Evolutionary conservation across 2,797 vertebrate species (phyloP).

Genomic region (Cheirogaleus major): DNA sequence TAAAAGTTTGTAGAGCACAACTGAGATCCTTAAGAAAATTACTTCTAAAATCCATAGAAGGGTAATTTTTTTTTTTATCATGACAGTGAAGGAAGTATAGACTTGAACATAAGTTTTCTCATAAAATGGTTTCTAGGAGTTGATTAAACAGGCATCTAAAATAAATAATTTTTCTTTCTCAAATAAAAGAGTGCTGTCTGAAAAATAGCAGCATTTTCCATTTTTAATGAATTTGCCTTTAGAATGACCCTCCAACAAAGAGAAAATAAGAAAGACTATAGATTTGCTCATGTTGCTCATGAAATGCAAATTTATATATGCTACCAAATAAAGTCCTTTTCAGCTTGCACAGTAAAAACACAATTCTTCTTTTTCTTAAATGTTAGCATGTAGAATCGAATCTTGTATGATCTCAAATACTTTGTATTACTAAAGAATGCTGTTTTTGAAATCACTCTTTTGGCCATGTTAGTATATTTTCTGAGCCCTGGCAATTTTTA

Average conservation of each 20-base stretch:
- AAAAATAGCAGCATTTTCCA: background rate
- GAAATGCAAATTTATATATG: background rate
- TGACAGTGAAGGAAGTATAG: background rate
- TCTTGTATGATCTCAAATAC: background rate
- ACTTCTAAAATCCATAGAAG: background rate
- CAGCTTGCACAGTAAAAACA: background rate
- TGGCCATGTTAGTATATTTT: background rate
- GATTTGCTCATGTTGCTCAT: background rate
- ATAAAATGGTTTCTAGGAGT: background rate
- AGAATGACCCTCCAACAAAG: background rate
- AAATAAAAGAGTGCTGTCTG: background rate
- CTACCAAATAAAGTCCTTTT: constrained; percentile 3
- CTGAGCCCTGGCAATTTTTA: background rate
- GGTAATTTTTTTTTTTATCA: background rate
- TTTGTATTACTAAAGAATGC: background rate
- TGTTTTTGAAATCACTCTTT: background rate
- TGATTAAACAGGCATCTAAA: background rate
- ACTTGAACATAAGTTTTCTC: background rate
- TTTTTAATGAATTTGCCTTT: constrained; percentile 4
- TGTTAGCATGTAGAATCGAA: background rate
- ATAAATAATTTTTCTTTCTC: background rate
- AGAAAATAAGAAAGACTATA: constrained; percentile 35
- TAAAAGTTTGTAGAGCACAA: background rate
- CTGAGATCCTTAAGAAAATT: background rate
- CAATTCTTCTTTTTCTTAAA: background rate